phyloP scores from a whole-genome alignment of 2,113 vertebrate species.

The Dinomys branickii region DNA sequence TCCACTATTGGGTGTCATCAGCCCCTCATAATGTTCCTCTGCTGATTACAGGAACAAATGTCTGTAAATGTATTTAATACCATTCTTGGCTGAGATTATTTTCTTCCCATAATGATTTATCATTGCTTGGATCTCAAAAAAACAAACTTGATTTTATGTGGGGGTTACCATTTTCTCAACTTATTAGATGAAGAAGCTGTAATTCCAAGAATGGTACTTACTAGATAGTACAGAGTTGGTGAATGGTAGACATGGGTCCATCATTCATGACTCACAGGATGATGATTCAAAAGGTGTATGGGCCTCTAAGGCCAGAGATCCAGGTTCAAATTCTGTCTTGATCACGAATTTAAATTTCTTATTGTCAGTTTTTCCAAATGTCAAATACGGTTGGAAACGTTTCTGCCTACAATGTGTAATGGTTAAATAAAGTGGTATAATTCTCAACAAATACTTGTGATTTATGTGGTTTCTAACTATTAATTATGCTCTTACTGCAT shows the following conservation, averaged over 20 bases:
- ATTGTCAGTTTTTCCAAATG: not conserved
- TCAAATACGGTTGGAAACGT: not conserved
- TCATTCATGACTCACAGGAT: too few species aligned
- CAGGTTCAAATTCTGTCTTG: not conserved
- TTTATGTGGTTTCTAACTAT: not conserved
- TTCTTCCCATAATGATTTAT: not conserved
- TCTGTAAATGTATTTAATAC: not conserved
- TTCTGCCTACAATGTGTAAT: not conserved
- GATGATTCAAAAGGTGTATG: not conserved
- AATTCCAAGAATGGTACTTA: not conserved
- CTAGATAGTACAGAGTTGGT: too few species aligned
- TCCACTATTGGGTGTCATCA: not conserved
- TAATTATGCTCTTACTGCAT: not conserved
- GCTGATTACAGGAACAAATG: not conserved
- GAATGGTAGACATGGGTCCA: accelerated
- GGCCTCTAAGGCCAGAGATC: not conserved
- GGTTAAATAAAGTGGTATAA: not conserved
- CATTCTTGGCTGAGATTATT: not conserved
- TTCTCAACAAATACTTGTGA: not conserved
- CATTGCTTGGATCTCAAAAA: not conserved
- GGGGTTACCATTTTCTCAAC: not conserved
- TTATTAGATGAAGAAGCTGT: not conserved
- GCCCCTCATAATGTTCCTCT: not conserved
- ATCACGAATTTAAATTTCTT: not conserved
- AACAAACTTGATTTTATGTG: not conserved